Evolutionary conservation across 2,888 invertebrate genomes (phyloP).

Genomic region (Brachypalpus laphriformis): DNA sequence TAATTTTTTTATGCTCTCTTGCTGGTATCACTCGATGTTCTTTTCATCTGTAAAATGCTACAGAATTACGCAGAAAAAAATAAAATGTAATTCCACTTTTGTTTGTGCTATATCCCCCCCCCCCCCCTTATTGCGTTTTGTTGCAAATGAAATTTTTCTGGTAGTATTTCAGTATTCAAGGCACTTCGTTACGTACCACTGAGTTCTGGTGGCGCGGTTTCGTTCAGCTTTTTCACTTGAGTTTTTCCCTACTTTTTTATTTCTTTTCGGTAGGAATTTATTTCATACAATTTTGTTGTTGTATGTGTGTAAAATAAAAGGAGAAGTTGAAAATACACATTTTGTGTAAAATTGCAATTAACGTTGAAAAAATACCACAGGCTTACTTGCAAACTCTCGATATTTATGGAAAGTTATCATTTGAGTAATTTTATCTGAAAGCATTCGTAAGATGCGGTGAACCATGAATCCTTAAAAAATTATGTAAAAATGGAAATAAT

Average conservation of each 20-base stretch:
- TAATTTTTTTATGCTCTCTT: neutral
- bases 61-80: neutral
- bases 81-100: neutral
- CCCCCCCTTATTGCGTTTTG: neutral
- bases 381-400: no score
- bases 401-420: no score
- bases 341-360: no score
- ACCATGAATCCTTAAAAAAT: no score
- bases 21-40: neutral
- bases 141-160: neutral
- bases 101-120: neutral
- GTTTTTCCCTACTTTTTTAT: neutral
- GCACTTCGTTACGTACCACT: conserved; percentile 4
- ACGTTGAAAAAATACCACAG: no score
- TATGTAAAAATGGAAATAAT: no score
- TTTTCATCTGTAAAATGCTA: neutral
- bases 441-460: no score
- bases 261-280: neutral
- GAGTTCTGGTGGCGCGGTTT: neutral
- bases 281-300: no score
- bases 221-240: neutral
- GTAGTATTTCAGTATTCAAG: neutral
- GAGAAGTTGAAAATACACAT: no score
- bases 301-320: no score
- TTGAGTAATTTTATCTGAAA: no score